Base-by-base conservation (phyloP, 1,140 invertebrate species). In the Drosophila rhopaloa region DNA sequence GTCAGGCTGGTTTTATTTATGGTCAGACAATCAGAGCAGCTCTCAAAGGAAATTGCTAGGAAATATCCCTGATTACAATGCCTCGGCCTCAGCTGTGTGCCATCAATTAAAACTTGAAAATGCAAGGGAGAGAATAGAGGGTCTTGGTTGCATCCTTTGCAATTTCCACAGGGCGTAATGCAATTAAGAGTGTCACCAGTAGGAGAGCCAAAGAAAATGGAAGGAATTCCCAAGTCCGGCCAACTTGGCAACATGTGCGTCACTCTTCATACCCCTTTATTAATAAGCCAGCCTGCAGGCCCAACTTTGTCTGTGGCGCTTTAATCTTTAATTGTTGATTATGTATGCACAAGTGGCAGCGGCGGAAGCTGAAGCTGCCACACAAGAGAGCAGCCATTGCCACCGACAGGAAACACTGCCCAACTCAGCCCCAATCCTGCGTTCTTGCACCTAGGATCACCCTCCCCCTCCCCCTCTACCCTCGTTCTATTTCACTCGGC, bases 261-360 rank as follows among this genome's bases (percentile, higher is more conserved):
- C 35, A 43, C 27, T 35, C 41, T 37, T 13, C 14, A 4, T 6
- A n/a, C 24, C 46, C 35, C 59, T 51, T 68, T 68, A 68, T 79
- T 86, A 86, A 79, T 88, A 82, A 73, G 66, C 47, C 62, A 47
- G 48, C 47, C 58, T 57, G 41, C 50, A 14, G 62, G 19, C 32
- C 16, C 38, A 77, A 73, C 62, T 85, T 84, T 76, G 44, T 50
- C 47, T 54, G 73, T 58, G 61, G 63, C 75, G 57, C 53, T 61
- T 86, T 76, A 79, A 88, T 89, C 79, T 88, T 83, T 88, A 83
- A 86, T 86, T 88, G 83, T 60, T 79, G 76, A 79, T 86, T 88
- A 77, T 77, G 55, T 71, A 85, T 78, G 77, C 77, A 70, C 79
- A 59, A 79, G 61, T 65, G 59, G 76, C 60, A 60, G 59, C 43